phyloP scores from a whole-genome alignment of 1,140 invertebrate species.

The Arion vulgaris region DNA sequence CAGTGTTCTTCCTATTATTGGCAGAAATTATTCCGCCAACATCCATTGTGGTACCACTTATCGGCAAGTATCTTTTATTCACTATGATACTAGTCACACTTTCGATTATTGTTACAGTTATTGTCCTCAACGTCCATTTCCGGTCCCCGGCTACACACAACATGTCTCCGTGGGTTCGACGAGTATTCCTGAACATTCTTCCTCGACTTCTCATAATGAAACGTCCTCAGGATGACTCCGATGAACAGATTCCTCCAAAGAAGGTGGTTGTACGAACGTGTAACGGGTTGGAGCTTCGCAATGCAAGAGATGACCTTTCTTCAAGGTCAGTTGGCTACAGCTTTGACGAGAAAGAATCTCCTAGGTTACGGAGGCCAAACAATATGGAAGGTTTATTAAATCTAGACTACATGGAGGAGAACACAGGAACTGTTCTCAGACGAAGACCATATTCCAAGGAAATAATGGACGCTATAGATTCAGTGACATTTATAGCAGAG shows the following conservation, averaged over 20 bases:
- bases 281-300: constrained; percentile 85
- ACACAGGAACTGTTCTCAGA: constrained; percentile 19
- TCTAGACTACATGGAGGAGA: constrained; percentile 13
- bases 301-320: constrained; percentile 57
- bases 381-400: constrained; percentile 37
- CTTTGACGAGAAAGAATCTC: constrained; percentile 21
- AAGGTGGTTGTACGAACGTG: constrained; percentile 83
- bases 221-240: constrained; percentile 58
- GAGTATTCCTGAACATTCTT: constrained; percentile 92
- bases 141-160: constrained; percentile 95
- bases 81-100: constrained; percentile 99
- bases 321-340: constrained; percentile 33
- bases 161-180: constrained; percentile 94
- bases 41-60: constrained; percentile 94
- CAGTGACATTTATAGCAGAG: constrained; percentile 95
- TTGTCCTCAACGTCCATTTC: constrained; percentile 98
- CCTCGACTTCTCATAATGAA: constrained; percentile 77
- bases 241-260: constrained; percentile 44
- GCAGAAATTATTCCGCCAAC: constrained; percentile 99
- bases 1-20: constrained; percentile 98
- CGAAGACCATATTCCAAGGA: constrained; percentile 76
- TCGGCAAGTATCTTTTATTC: constrained; percentile 99
- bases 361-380: not conserved
- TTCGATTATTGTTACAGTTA: constrained; percentile 98
- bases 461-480: constrained; percentile 90